Percentiles rank a stretch among this genome's conserved stretches.
Conservation (phyloP, 2,888 invertebrate genomes). For the Epinotia nisella region DNA sequence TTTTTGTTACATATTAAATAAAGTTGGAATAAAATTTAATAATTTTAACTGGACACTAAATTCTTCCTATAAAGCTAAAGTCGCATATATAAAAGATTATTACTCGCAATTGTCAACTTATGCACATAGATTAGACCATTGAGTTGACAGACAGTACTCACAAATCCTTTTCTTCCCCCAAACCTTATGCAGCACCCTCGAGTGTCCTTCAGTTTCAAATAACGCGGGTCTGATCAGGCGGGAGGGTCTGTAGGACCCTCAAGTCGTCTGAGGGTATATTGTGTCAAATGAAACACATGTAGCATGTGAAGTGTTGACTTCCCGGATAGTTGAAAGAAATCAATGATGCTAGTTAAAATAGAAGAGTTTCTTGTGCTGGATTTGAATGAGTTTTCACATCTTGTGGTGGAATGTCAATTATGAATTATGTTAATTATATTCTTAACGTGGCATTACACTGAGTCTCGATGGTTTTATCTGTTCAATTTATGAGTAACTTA, state of each 20-base stretch:
- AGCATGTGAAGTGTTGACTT: conserved; percentile 9
- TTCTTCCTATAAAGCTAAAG: not conserved
- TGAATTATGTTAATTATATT: too few species aligned
- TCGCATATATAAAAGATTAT: not conserved
- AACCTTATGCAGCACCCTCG: conserved; percentile 21
- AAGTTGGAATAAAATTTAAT: too few species aligned
- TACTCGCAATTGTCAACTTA: not conserved
- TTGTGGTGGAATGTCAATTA: too few species aligned
- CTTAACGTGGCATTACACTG: too few species aligned
- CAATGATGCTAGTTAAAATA: conserved; percentile 1
- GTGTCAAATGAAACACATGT: conserved; percentile 45
- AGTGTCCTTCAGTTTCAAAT: conserved; percentile 26
- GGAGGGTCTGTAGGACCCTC: conserved; percentile 35
- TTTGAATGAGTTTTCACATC: not conserved
- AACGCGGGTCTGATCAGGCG: conserved; percentile 20
- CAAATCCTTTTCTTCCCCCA: conserved; percentile 17
- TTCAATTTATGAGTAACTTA: too few species aligned
- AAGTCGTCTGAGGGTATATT: conserved; percentile 43
- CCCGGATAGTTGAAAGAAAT: conserved; percentile 9
- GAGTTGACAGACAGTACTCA: conserved; percentile 7
- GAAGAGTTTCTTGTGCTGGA: not conserved
- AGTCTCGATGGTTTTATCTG: too few species aligned
- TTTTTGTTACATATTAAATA: too few species aligned
- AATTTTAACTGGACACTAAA: too few species aligned
- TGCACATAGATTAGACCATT: conserved; percentile 6